Percentiles rank a stretch among this genome's conserved stretches.
Conservation (phyloP, 2,113 vertebrate genomes). For the Emydura subglobosa region DNA sequence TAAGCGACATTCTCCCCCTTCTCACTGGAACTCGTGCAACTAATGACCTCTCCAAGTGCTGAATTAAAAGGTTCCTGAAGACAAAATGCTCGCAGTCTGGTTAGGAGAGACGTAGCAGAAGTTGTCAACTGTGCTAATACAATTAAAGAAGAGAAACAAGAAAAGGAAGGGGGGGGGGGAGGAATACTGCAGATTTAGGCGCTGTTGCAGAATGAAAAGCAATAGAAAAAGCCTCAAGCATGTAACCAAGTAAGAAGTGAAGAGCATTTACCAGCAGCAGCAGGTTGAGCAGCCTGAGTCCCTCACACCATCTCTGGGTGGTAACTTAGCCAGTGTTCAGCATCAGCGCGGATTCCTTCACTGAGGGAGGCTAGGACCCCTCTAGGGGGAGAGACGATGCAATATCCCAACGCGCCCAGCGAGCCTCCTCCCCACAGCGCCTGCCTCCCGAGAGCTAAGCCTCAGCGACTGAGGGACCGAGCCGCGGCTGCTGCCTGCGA, state of each 20-base stretch:
- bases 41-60: slow-evolving; percentile 80
- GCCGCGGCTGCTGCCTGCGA: slow-evolving; percentile 3
- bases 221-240: slow-evolving; percentile 64
- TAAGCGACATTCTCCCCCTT: slow-evolving; percentile 23
- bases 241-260: slow-evolving; percentile 71
- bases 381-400: neutral
- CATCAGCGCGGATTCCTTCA: slow-evolving; percentile 81
- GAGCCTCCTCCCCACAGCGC: slow-evolving; percentile 64
- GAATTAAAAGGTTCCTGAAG: slow-evolving; percentile 66
- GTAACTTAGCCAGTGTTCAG: slow-evolving; percentile 80
- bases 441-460: slow-evolving; percentile 45
- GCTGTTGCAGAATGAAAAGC: slow-evolving; percentile 61
- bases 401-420: neutral
- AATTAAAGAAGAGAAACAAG: neutral
- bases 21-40: slow-evolving; percentile 74
- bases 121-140: slow-evolving; percentile 75
- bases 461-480: neutral
- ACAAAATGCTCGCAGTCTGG: neutral
- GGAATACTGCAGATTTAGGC: slow-evolving; percentile 69
- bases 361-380: slow-evolving; percentile 52
- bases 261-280: slow-evolving; percentile 82
- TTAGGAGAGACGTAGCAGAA: slow-evolving; percentile 60
- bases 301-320: slow-evolving; percentile 80
- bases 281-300: slow-evolving; percentile 79
- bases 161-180: neutral